Evolutionary conservation across 1,140 invertebrate species (phyloP).

Genomic region (Heliconius hermathena): DNA sequence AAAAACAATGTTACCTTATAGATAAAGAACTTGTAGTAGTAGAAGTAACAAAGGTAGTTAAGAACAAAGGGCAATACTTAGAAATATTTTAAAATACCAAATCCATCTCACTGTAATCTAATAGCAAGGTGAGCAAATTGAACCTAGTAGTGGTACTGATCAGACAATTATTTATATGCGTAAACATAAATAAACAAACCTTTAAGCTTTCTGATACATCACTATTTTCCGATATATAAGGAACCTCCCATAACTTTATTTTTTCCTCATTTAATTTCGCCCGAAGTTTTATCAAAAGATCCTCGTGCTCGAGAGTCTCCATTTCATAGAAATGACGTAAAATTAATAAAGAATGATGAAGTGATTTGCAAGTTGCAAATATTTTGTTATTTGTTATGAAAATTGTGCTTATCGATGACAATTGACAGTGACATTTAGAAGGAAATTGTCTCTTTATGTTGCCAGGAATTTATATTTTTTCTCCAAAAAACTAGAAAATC

Average conservation of each 20-base stretch:
- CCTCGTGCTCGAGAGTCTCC: conserved; percentile 82
- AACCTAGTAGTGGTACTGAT: no score
- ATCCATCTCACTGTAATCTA: no score
- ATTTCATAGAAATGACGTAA: conserved; percentile 40
- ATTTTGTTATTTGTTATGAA: not conserved
- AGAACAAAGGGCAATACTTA: not conserved
- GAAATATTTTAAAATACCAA: not conserved
- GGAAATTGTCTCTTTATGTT: not conserved
- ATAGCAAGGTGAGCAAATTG: no score
- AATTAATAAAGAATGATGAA: conserved; percentile 7
- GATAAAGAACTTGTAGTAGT: no score
- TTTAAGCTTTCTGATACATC: conserved; percentile 57
- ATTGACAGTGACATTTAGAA: conserved; percentile 8
- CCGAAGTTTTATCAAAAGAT: conserved; percentile 84
- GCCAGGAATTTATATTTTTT: not conserved
- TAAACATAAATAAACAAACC: conserved; percentile 49
- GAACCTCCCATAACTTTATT: conserved; percentile 88
- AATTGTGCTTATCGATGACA: not conserved
- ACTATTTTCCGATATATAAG: conserved; percentile 83
- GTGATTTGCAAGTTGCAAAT: conserved; percentile 45
- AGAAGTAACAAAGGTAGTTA: not conserved
- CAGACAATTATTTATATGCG: not conserved
- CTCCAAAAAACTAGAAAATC: not conserved
- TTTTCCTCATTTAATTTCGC: conserved; percentile 85
- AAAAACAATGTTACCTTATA: not conserved